Evolutionary conservation across 1,140 invertebrate species (phyloP).

Genomic region (Coptotermes formosanus): DNA sequence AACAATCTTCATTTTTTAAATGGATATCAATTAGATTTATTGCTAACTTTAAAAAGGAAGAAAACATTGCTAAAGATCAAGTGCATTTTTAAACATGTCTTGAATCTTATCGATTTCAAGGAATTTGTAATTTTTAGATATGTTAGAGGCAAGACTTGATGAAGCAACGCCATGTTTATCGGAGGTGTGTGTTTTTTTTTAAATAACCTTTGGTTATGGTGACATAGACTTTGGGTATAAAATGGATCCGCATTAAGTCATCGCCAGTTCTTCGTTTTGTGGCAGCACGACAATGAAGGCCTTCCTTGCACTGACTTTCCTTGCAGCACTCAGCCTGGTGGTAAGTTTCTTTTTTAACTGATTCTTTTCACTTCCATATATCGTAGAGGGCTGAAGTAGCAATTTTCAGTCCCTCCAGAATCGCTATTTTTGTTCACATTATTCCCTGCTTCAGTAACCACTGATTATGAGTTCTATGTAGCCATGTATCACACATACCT

Average conservation of each 20-base stretch:
- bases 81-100: not conserved
- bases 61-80: not conserved
- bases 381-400: not conserved
- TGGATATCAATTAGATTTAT: not conserved
- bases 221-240: not conserved
- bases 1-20: not conserved
- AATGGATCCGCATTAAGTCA: not conserved
- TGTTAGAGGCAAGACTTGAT: not conserved
- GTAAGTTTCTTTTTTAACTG: not conserved
- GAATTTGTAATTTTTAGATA: not conserved
- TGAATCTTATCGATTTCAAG: not conserved
- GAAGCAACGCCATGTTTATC: not conserved
- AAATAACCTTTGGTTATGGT: not conserved
- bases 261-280: not conserved
- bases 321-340: not conserved
- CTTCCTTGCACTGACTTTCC: not conserved
- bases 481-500: no score
- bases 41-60: not conserved
- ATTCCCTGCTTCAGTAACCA: no score
- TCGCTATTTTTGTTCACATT: not conserved
- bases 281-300: not conserved
- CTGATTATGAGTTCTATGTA: no score
- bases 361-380: not conserved
- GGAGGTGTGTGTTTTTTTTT: not conserved
- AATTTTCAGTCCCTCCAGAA: not conserved